These are phyloP conservation scores for Eublepharis macularius DNA, from an alignment of 2,113 vertebrate species.

Conservation along the genomic window DNA sequence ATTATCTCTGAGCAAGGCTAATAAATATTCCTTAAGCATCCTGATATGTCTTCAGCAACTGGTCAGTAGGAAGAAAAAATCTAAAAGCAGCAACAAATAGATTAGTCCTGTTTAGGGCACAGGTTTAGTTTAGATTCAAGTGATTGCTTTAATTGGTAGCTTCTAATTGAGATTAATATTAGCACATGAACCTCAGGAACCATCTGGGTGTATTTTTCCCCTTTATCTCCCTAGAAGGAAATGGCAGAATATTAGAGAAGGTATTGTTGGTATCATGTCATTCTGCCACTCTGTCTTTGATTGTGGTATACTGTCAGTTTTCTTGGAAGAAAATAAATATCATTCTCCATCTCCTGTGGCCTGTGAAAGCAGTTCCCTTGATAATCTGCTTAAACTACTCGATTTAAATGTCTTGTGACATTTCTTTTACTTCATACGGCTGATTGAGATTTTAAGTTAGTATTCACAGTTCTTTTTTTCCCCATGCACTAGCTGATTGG, in stretches of 20 bases:
- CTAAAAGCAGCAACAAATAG: slow-evolving; percentile 14
- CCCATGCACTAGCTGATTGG: slow-evolving; percentile 51
- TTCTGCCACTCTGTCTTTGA: slow-evolving; percentile 38
- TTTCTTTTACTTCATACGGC: slow-evolving; percentile 44
- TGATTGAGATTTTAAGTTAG: slow-evolving; percentile 47
- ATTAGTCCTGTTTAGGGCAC: slow-evolving; percentile 19
- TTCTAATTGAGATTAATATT: slow-evolving; percentile 50
- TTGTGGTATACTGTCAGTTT: slow-evolving; percentile 44
- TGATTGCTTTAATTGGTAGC: slow-evolving; percentile 35
- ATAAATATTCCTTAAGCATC: slow-evolving; percentile 11
- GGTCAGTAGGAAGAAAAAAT: background rate
- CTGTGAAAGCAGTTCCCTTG: slow-evolving; percentile 30
- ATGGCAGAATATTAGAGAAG: slow-evolving; percentile 13
- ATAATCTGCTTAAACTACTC: slow-evolving; percentile 34
- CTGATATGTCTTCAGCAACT: slow-evolving; percentile 7
- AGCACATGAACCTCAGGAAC: background rate
- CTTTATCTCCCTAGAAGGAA: slow-evolving; percentile 41
- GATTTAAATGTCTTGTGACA: slow-evolving; percentile 25
- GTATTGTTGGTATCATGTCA: slow-evolving; percentile 32
- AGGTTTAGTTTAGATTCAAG: background rate
- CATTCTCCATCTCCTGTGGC: slow-evolving; percentile 40
- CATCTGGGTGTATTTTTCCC: background rate
- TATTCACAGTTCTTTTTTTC: slow-evolving; percentile 46
- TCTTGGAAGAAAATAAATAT: slow-evolving; percentile 44
- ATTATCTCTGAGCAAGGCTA: background rate